Conservation (phyloP, 2,113 vertebrate genomes). For the Tiliqua scincoides region DNA sequence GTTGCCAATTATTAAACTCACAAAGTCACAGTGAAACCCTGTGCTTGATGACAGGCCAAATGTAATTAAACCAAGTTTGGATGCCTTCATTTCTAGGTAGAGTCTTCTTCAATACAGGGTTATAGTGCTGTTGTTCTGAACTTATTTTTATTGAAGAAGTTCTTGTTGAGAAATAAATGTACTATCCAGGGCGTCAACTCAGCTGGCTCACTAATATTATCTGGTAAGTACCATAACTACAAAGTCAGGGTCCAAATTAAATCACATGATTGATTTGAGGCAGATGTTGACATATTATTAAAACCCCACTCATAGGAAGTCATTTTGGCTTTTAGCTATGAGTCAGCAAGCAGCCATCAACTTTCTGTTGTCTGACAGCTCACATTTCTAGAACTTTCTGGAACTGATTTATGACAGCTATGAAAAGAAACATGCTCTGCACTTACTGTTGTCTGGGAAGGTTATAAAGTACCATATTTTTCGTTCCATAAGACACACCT, state of each 20-base stretch:
- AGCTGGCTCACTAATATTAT: slow-evolving; percentile 64
- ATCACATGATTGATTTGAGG: too few species aligned
- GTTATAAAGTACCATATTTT: slow-evolving; percentile 31
- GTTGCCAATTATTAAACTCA: slow-evolving; percentile 58
- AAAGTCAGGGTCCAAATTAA: slow-evolving; percentile 62
- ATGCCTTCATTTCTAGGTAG: slow-evolving; percentile 56
- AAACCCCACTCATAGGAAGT: slow-evolving; percentile 56
- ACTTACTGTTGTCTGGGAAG: background rate
- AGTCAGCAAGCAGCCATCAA: slow-evolving; percentile 43
- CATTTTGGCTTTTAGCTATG: slow-evolving; percentile 20
- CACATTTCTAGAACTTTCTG: slow-evolving; percentile 29
- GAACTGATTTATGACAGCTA: slow-evolving; percentile 23
- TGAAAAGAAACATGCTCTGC: background rate
- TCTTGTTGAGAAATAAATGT: slow-evolving; percentile 70
- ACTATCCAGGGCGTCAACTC: slow-evolving; percentile 58
- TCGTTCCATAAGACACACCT: too few species aligned
- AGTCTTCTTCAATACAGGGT: slow-evolving; percentile 27
- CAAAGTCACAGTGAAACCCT: slow-evolving; percentile 36
- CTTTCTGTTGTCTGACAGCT: slow-evolving; percentile 21
- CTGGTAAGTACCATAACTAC: slow-evolving; percentile 43
- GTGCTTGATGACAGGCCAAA: slow-evolving; percentile 51
- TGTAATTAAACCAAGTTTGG: slow-evolving; percentile 49
- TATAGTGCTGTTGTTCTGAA: slow-evolving; percentile 39
- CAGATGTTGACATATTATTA: slow-evolving; percentile 57
- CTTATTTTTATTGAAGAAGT: slow-evolving; percentile 54